Evolutionary conservation across 2,113 vertebrate genomes (phyloP), one percentile per base, ranked within the genome.

Genomic region (Etheostoma cragini): DNA sequence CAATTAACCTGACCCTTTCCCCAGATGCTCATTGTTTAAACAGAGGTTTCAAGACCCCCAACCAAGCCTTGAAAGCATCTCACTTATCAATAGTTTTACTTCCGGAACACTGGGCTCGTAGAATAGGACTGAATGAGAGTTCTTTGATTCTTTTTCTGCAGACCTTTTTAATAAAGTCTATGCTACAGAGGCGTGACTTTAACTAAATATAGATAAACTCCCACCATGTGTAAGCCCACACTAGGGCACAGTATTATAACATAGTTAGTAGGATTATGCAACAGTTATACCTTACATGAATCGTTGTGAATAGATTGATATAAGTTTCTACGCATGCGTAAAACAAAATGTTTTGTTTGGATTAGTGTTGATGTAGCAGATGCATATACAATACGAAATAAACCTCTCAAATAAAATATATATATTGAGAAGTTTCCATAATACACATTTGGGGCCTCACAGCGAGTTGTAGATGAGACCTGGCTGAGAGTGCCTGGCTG

Each of bases 1-100:
- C 3, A 50, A n/a, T 66, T 42, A 47, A 26, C 2, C 6, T 22
- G 35, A 22, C 46, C 15, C 13, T 53, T 49, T 22, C 45, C 10
- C 21, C 62, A 73, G 69, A 78, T 50, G 65, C 54, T 61, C 53
- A 62, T 49, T 71, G 24, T 65, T 26, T 64, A 16, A 58, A 53
- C 10, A 15, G 5, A 76, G 68, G 38, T 57, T 76, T 70, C 46
- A 80, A 45, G 45, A 22, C 11, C 13, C 26, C 11, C 13, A 76
- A 16, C 14, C 33, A 63, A 67, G 24, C 22, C 8, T 49, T 70
- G 58, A 52, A 60, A 65, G 8, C 15, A 1, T 50, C 42, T 65
- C 45, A 30, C 13, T 38, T 12, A 52, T 84, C 72, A 85, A 76
- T 61, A 81, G 52, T 10, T 78, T 72, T 68, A 86, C 69, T 82